Percentiles rank a stretch among this genome's conserved stretches.
Evolutionary conservation across 2,797 vertebrate genomes (phyloP).

Genomic region (Xenentodon cancila): DNA sequence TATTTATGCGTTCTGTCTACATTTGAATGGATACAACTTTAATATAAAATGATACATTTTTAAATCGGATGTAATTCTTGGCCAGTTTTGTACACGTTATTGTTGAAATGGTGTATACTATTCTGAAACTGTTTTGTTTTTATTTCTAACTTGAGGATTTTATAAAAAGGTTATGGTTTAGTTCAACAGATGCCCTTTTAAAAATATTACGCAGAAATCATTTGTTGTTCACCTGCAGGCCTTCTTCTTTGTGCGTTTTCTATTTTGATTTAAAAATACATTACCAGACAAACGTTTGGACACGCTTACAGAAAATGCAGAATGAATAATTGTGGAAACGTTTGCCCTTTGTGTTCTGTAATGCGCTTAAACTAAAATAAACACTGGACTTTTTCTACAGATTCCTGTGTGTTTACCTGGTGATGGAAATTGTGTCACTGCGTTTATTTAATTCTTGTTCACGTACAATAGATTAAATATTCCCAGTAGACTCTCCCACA

Average conservation of each 20-base stretch:
- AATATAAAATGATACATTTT: background rate
- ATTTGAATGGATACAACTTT: conserved; percentile 1
- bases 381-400: conserved; percentile 72
- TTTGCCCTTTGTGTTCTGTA: conserved; percentile 37
- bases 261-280: background rate
- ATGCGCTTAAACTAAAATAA: conserved; percentile 64
- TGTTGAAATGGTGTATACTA: background rate
- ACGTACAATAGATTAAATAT: conserved; percentile 13
- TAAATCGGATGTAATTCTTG: conserved; percentile 1
- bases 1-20: conserved; percentile 1
- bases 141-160: conserved; percentile 7
- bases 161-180: conserved; percentile 22
- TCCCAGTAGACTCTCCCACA: conserved; percentile 2
- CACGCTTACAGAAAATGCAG: conserved; percentile 2
- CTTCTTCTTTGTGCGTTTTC: conserved; percentile 16
- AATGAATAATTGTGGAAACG: conserved; percentile 18
- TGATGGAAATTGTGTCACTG: conserved; percentile 7
- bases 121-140: background rate
- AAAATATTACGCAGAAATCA: background rate
- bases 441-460: conserved; percentile 5
- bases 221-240: conserved; percentile 23
- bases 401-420: conserved; percentile 11
- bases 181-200: conserved; percentile 23
- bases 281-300: background rate
- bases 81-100: background rate